A percentile compares a stretch with the other conserved stretches of the same genome.
Conservation (phyloP, 2,797 vertebrate genomes). For the Rhinoraja longicauda region DNA sequence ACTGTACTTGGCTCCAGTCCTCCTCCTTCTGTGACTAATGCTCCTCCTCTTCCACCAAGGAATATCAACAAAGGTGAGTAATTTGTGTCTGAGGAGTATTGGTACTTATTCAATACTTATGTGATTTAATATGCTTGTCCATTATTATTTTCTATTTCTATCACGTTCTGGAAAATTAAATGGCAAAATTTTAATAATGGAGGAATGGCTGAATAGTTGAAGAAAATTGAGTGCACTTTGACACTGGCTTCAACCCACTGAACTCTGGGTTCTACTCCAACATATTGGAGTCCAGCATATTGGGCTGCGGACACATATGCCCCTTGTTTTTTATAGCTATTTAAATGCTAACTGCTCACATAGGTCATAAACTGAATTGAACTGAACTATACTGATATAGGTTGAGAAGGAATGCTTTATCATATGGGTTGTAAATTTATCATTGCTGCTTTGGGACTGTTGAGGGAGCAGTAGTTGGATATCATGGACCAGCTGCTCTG, state of each 20-base stretch:
- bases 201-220: not conserved
- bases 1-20: conserved; percentile 74
- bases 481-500: not conserved
- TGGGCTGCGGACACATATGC: not conserved
- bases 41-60: conserved; percentile 85
- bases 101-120: not conserved
- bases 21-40: conserved; percentile 52
- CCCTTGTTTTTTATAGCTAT: too few relatives aligned
- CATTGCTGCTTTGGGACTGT: not conserved
- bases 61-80: conserved; percentile 78
- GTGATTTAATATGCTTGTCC: not conserved
- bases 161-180: not conserved
- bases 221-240: not conserved
- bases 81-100: not conserved
- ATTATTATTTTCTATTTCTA: not conserved
- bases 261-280: not conserved
- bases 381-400: not conserved
- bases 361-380: too few relatives aligned
- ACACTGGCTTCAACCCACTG: not conserved
- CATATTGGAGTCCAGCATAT: not conserved
- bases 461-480: not conserved
- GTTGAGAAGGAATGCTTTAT: too few relatives aligned
- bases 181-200: not conserved
- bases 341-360: not conserved
- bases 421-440: too few relatives aligned